Base-by-base conservation (phyloP, 2,113 vertebrate species). In the Datnioides undecimradiatus region DNA sequence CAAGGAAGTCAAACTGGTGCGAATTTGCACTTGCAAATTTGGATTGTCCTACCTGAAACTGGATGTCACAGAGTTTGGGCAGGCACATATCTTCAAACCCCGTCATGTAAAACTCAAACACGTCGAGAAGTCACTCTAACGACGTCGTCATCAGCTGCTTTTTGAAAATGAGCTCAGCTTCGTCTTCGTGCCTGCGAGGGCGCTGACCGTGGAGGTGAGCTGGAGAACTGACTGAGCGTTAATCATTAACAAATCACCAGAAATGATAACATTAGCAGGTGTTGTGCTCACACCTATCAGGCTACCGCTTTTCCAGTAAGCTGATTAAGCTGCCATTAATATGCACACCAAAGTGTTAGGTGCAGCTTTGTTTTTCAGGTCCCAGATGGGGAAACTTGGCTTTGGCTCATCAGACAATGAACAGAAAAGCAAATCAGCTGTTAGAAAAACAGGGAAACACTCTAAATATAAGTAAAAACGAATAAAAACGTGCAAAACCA, bases 211-310 rank as follows among this genome's bases (percentile, higher is more conserved):
- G 19, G 65, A 67, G 74, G 48, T 17, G 66, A 62, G 21, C 8
- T 12, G 34, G 25, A 54, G 46, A 68, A 71, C 85, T 77, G 76
- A 76, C 83, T 79, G 29, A 74, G 19, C 19, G 90, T 90, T 82
- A 92, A 93, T 91, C 25, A 92, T 93, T 91, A 71, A 84, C 82
- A 66, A 40, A 60, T 2, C 25, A 34, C 33, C 33, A 73, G 31
- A 58, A 63, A 31, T 16, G 49, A 21, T 48, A 65, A 80, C 41
- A 62, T 25, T 19, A 41, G 48, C 55, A 54, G 27, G 52, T 73
- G 68, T 5, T 2, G 6, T 3, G n/a, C 13, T 49, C 38, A 64
- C 57, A 68, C 17, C 0, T 14, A 11, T 27, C n/a, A n/a, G n/a
- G n/a, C n/a, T n/a, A 12, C 43, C 66, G 23, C 29, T 8, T 58